A percentile compares a stretch with the other conserved stretches of the same genome.
Conservation (phyloP, 2,797 vertebrate genomes). For the Zonotrichia albicollis region DNA sequence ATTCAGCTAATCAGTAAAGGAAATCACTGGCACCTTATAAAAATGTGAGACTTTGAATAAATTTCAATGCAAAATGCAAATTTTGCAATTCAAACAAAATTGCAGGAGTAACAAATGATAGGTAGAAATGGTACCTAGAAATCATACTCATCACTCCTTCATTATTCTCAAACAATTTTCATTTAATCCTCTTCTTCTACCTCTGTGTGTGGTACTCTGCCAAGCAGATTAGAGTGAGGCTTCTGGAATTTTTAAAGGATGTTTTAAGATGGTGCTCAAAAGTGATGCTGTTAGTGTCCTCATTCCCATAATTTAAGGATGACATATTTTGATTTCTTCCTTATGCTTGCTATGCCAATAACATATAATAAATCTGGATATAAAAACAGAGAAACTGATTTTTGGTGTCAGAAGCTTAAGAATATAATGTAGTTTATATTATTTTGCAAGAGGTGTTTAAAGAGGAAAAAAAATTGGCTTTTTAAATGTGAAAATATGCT, state of each 20-base stretch:
- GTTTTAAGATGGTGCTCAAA: not conserved
- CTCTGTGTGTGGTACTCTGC: not conserved
- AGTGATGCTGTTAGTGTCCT: not conserved
- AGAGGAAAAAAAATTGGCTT: not conserved
- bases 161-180: not conserved
- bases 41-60: not conserved
- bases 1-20: not conserved
- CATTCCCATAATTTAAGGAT: not conserved
- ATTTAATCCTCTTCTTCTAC: not conserved
- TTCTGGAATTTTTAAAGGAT: not conserved
- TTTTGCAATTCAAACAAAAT: not conserved
- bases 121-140: not conserved
- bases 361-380: not conserved
- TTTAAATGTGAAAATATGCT: constrained; percentile 14
- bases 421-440: not conserved
- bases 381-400: not conserved
- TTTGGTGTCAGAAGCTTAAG: not conserved
- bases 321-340: not conserved
- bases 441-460: not conserved
- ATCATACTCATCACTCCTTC: not conserved
- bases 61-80: not conserved
- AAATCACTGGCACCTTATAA: not conserved
- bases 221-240: not conserved
- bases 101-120: not conserved
- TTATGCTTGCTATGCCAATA: not conserved